A percentile compares a stretch with the other conserved stretches of the same genome.
These are phyloP conservation scores for Prionailurus bengalensis DNA, from an alignment of 2,113 vertebrate species.

Conservation along the genomic window DNA sequence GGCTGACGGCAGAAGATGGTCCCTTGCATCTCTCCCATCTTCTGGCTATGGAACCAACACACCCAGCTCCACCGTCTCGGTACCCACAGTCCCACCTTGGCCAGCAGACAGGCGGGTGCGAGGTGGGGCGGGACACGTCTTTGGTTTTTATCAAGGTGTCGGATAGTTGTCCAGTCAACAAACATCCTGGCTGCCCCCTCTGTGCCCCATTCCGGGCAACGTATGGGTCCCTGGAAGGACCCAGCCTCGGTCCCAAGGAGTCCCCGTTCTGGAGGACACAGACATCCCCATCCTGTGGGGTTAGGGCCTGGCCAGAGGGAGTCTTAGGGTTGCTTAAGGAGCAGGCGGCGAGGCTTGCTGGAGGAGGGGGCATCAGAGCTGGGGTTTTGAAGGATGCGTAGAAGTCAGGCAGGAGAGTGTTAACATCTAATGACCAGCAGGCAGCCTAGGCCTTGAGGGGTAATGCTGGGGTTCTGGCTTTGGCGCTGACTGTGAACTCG, in stretches of 20 bases:
- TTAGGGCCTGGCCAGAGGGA: not conserved
- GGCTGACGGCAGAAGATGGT: conserved; percentile 98
- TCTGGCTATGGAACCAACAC: conserved; percentile 99
- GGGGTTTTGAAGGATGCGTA: not conserved
- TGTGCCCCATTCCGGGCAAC: not conserved
- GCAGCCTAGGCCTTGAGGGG: not conserved
- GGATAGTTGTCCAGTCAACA: not conserved
- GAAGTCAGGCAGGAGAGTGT: not conserved
- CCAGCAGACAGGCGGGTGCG: not conserved
- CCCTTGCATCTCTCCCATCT: conserved; percentile 97
- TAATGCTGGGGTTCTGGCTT: not conserved
- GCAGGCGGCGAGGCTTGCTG: not conserved
- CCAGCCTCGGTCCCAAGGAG: not conserved
- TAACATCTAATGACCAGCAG: not conserved
- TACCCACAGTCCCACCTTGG: conserved; percentile 79
- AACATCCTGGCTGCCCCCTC: not conserved
- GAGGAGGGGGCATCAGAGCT: not conserved
- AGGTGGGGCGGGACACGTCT: rapidly evolving
- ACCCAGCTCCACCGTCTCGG: conserved; percentile 97
- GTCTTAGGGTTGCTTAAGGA: not conserved
- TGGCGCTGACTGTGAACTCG: not conserved
- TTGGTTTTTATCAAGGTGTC: not conserved
- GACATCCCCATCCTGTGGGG: not conserved
- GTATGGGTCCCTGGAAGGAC: not conserved
- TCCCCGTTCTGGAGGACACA: not conserved